Evolutionary conservation across 2,113 vertebrate genomes (phyloP).

Genomic region (Oncorhynchus clarkii): DNA sequence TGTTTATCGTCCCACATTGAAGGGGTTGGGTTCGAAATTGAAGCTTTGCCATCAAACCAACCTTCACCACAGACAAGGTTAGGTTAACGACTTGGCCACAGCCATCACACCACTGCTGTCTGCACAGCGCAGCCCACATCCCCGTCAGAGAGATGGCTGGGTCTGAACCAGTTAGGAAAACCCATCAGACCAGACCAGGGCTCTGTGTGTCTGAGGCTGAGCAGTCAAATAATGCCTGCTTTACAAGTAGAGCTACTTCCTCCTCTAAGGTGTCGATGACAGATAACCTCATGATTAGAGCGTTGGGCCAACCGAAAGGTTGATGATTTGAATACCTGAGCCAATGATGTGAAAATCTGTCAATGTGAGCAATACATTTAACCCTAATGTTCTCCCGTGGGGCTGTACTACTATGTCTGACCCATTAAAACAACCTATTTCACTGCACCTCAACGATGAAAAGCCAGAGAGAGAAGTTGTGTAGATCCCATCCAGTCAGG

Average conservation of each 20-base stretch:
- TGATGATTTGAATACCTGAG: too few species aligned
- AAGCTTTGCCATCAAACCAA: constrained; percentile 7
- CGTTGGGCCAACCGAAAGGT: too few species aligned
- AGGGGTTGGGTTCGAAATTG: neutral
- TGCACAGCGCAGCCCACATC: constrained; percentile 38
- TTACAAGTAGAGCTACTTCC: neutral
- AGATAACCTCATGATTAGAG: too few species aligned
- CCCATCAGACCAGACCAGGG: constrained; percentile 7
- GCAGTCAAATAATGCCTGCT: neutral
- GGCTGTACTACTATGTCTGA: too few species aligned
- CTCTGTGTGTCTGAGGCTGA: neutral
- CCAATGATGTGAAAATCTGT: too few species aligned
- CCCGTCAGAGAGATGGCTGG: neutral
- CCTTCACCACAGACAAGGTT: constrained; percentile 12
- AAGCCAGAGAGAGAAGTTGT: too few species aligned
- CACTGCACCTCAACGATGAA: too few species aligned
- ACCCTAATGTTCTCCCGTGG: too few species aligned
- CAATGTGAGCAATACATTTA: too few species aligned
- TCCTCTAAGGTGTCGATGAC: neutral
- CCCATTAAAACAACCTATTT: too few species aligned
- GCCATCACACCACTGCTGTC: constrained; percentile 28
- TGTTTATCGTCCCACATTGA: neutral
- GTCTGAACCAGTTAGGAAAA: constrained; percentile 20
- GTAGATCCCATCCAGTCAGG: too few species aligned
- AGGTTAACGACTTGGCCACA: constrained; percentile 15